These are phyloP conservation scores for Trichomalopsis sarcophagae DNA, from an alignment of 1,140 invertebrate species.

Conservation along the genomic window DNA sequence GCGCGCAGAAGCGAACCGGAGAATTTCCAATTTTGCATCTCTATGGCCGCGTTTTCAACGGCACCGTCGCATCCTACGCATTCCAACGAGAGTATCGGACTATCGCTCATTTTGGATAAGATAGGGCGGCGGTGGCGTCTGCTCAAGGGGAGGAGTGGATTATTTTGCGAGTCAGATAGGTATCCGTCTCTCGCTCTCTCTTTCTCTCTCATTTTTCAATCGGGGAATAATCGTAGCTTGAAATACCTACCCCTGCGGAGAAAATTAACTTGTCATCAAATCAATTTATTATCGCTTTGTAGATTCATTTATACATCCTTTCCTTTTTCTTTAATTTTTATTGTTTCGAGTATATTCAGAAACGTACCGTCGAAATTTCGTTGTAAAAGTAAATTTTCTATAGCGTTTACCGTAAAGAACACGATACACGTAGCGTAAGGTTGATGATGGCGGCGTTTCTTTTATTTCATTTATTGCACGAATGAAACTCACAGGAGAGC, in stretches of 20 bases:
- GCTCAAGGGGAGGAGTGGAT: neutral
- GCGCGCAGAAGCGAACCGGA: neutral
- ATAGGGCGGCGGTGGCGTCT: no score
- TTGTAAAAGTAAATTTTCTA: no score
- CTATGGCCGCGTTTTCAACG: neutral
- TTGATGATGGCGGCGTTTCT: no score
- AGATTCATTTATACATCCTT: no score
- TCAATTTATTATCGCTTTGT: no score
- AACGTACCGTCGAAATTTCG: no score
- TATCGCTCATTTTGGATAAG: neutral
- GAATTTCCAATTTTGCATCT: conserved; percentile 20
- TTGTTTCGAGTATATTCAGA: no score
- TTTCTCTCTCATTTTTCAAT: neutral
- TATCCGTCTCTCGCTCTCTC: neutral
- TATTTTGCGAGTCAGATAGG: neutral
- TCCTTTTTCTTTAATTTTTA: no score
- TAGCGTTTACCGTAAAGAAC: no score
- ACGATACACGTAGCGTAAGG: no score
- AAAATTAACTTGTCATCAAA: neutral
- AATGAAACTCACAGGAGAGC: neutral
- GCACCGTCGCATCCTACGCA: neutral
- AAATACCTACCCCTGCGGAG: neutral
- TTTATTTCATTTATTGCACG: neutral
- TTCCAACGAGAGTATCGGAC: neutral
- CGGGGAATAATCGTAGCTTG: neutral